Percentiles rank a stretch among this genome's conserved stretches.
Evolutionary conservation across 2,797 vertebrate species (phyloP).

Genomic region (Epinephelus coioides): DNA sequence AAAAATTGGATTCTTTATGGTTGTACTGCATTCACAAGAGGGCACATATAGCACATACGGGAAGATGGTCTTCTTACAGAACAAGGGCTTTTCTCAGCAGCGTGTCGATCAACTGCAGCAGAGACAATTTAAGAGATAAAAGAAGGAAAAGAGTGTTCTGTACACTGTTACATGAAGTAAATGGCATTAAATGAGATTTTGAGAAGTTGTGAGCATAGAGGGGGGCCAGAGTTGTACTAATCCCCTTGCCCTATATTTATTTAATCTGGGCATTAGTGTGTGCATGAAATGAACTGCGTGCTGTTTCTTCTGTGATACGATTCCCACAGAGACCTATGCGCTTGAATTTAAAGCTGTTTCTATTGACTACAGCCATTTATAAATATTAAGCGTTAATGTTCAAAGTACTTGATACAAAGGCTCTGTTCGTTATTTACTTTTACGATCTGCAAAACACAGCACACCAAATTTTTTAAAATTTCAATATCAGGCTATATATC

Average conservation of each 20-base stretch:
- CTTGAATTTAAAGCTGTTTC: constrained; percentile 33
- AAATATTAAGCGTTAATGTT: constrained; percentile 38
- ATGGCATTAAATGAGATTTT: constrained; percentile 73
- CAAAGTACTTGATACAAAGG: constrained; percentile 15
- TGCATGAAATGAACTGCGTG: constrained; percentile 67
- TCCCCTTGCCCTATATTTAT: constrained; percentile 81
- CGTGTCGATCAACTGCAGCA: constrained; percentile 25
- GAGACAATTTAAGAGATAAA: constrained; percentile 59
- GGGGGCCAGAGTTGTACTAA: constrained; percentile 69
- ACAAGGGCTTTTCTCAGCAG: constrained; percentile 35
- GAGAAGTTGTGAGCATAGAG: constrained; percentile 67
- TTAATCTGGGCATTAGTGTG: constrained; percentile 79
- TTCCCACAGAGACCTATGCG: constrained; percentile 33
- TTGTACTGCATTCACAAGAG: constrained; percentile 50
- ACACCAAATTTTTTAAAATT: not conserved
- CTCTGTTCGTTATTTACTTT: constrained; percentile 19
- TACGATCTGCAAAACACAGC: constrained; percentile 8
- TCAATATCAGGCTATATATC: constrained; percentile 15
- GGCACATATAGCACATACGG: constrained; percentile 44
- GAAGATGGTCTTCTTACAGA: constrained; percentile 38
- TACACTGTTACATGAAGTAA: constrained; percentile 46
- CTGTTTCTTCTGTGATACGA: constrained; percentile 36
- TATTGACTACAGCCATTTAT: constrained; percentile 43
- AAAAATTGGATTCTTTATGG: constrained; percentile 69
- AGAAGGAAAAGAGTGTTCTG: constrained; percentile 21